Evolutionary conservation across 2,113 vertebrate genomes (phyloP).

Genomic region (Trichechus manatus): DNA sequence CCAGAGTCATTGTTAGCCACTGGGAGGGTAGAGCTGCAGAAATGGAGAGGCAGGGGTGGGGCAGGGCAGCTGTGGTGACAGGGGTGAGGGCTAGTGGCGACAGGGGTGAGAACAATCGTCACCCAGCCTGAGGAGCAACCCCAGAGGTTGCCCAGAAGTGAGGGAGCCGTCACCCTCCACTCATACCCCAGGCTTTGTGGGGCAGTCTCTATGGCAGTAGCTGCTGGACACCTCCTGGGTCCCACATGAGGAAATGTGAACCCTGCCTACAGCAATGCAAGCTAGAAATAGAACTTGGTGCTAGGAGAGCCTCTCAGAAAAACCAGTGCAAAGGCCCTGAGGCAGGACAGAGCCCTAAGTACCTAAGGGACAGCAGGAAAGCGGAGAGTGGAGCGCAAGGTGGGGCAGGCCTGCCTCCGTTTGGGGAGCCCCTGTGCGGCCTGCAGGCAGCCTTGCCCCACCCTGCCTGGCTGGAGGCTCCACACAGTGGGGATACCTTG

Average conservation of each 20-base stretch:
- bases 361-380: neutral
- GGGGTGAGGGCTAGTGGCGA: too few relatives aligned
- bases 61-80: neutral
- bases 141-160: neutral
- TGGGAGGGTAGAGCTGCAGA: neutral
- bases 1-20: neutral
- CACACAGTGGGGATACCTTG: too few relatives aligned
- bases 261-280: neutral
- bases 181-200: neutral
- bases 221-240: neutral
- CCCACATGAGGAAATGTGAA: neutral
- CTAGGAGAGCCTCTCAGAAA: neutral
- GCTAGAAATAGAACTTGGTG: neutral
- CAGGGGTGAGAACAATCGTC: neutral
- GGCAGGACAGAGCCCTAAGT: neutral
- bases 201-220: neutral
- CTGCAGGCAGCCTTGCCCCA: neutral
- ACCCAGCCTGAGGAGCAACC: neutral
- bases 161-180: accelerated
- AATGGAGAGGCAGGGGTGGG: neutral
- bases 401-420: accelerated
- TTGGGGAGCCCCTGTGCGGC: too few relatives aligned
- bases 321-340: neutral
- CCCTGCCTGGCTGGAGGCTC: too few relatives aligned
- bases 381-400: neutral